Percentiles rank a stretch among this genome's conserved stretches.
phyloP scores from a whole-genome alignment of 1,140 invertebrate species.

The Stegodyphus mimosarum region DNA sequence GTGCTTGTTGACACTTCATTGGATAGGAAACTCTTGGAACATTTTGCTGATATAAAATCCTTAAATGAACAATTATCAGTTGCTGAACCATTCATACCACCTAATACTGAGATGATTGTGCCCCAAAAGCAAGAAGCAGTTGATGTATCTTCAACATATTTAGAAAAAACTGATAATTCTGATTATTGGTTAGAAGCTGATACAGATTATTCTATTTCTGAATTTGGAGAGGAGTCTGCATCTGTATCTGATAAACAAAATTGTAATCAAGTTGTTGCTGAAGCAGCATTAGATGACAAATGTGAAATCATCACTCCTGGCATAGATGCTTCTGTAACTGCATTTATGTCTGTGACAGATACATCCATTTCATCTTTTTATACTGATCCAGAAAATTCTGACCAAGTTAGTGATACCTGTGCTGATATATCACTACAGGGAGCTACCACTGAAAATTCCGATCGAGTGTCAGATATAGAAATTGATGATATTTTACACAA shows the following conservation, averaged over 20 bases:
- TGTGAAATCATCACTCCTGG: neutral
- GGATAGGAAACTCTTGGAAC: neutral
- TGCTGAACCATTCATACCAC: slow-evolving; percentile 16
- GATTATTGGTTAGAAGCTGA: slow-evolving; percentile 49
- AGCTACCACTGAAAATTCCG: slow-evolving; percentile 34
- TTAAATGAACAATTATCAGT: slow-evolving; percentile 19
- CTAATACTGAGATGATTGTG: slow-evolving; percentile 19
- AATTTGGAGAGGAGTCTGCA: slow-evolving; percentile 45
- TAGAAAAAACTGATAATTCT: slow-evolving; percentile 35
- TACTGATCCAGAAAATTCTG: slow-evolving; percentile 25
- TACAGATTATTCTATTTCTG: slow-evolving; percentile 49
- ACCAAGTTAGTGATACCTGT: slow-evolving; percentile 46
- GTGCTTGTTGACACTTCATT: too few species aligned
- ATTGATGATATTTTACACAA: slow-evolving; percentile 21
- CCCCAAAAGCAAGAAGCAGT: slow-evolving; percentile 13
- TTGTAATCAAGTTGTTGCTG: neutral
- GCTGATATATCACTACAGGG: slow-evolving; percentile 52
- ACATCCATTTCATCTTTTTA: slow-evolving; percentile 35
- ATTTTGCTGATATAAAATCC: slow-evolving; percentile 50
- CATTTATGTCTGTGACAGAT: neutral
- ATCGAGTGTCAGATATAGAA: slow-evolving; percentile 46
- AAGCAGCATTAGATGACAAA: neutral
- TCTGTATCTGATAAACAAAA: neutral
- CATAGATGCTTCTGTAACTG: neutral
- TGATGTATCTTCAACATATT: neutral